These are phyloP conservation scores for Thymallus thymallus DNA, from an alignment of 2,113 vertebrate species.

Conservation along the genomic window DNA sequence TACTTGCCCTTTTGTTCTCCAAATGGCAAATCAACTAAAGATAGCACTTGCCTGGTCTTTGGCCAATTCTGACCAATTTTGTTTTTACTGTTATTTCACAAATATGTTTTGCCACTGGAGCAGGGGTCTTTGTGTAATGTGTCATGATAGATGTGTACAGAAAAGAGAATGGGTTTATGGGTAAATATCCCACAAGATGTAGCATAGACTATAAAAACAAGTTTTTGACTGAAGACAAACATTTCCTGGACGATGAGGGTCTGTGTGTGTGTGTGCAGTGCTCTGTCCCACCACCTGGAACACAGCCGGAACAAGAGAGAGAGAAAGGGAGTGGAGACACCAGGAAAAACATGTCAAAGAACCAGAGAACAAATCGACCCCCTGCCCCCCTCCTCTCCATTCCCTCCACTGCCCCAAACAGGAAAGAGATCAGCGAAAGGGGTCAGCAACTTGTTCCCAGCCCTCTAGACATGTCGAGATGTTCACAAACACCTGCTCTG, in stretches of 20 bases:
- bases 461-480: conserved; percentile 43
- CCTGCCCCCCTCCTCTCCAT: conserved; percentile 40
- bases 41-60: conserved; percentile 60
- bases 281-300: conserved; percentile 68
- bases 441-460: conserved; percentile 69
- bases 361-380: conserved; percentile 51
- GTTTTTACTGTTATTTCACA: conserved; percentile 51
- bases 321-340: conserved; percentile 30
- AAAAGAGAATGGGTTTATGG: conserved; percentile 64
- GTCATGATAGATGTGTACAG: conserved; percentile 57
- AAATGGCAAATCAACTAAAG: conserved; percentile 59
- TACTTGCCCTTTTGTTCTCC: conserved; percentile 65
- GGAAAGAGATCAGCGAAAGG: conserved; percentile 69
- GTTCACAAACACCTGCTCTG: conserved; percentile 66
- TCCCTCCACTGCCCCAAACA: conserved; percentile 64
- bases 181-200: conserved; percentile 78
- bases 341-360: conserved; percentile 69
- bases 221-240: conserved; percentile 72
- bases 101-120: conserved; percentile 72
- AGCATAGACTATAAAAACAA: conserved; percentile 77
- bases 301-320: conserved; percentile 42
- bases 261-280: conserved; percentile 33
- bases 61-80: conserved; percentile 64
- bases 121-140: conserved; percentile 54
- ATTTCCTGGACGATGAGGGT: conserved; percentile 71